Evolutionary conservation across 2,888 invertebrate genomes (phyloP), one percentile per base, ranked within the genome.

Genomic region (Elysia crispata): DNA sequence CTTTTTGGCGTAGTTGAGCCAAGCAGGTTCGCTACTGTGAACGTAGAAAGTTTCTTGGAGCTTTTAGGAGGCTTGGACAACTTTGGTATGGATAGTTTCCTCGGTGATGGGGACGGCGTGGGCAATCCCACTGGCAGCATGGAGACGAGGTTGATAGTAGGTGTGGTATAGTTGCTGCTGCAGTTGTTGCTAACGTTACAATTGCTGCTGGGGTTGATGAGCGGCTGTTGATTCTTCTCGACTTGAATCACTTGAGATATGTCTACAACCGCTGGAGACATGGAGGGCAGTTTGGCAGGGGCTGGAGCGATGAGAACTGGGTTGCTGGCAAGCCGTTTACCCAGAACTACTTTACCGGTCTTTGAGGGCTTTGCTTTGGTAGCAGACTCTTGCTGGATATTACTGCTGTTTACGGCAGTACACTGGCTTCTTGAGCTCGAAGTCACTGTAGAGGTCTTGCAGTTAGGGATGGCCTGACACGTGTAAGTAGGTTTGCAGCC

Each of bases 271-370:
- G 78, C 11, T 0, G 70, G 25, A 13, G 5, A 33, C 20, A 73
- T 31, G 60, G 73, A 49, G 30, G 50, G 30, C 0, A 73, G 20
- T 66, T 80, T 80, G n/a, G 76, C 75, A 20, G 80, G 80, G 25
- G 76, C 80, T 25, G 80, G 80, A 5, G 80, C 80, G 20, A 80
- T 76, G 1, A 31, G 62, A 1, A 80, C 62, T 28, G 80, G 80
- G n/a, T 41, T 70, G 60, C 49, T 70, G 13, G 76, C 76, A 1
- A 57, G 69, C 67, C 80, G 25, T 74, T 80, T 80, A 0, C 80
- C 80, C 15, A 80, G 57, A 33, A 54, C 15, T 60, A 15, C 6
- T 25, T 60, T 60, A 13, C 23, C 60, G 15, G 60, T 60, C 15
- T 25, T 60, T 23, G 60, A 60, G 15, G 60, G 60, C 25, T 60